Conservation (phyloP, 2,797 vertebrate genomes). For the Acridotheres tristis region DNA sequence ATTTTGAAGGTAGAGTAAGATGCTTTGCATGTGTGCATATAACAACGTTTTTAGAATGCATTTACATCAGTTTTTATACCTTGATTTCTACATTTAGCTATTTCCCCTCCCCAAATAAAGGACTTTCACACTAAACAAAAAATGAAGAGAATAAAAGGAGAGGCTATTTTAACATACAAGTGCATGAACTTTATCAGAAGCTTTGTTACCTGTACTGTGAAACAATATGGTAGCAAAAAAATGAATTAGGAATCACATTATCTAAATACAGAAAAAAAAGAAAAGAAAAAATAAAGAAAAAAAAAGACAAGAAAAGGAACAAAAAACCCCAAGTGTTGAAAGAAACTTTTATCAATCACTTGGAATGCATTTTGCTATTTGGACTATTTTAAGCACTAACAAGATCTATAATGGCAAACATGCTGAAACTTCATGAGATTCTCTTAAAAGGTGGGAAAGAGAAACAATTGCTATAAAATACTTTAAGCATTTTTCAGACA, state of each 20-base stretch:
- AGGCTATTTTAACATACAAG: neutral
- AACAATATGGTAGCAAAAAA: neutral
- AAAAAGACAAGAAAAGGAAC: fast-evolving
- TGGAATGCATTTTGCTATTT: neutral
- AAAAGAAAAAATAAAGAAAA: too few species aligned
- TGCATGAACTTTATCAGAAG: neutral
- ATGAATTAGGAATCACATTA: neutral
- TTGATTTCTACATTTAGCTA: neutral
- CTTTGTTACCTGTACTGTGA: neutral
- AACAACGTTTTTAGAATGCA: neutral
- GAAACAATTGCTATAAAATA: neutral
- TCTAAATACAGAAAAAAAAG: neutral
- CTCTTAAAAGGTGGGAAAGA: conserved; percentile 6
- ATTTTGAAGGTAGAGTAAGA: neutral
- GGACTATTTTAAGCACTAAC: neutral
- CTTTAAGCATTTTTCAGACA: neutral
- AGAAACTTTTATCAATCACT: neutral
- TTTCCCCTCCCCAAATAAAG: neutral
- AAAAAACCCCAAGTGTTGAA: neutral
- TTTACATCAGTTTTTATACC: neutral
- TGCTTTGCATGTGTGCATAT: neutral
- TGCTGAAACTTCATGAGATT: neutral
- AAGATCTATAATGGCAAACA: neutral
- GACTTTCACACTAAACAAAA: neutral
- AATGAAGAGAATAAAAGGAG: neutral